phyloP scores from a whole-genome alignment of 2,797 vertebrate species.

The Periparus ater region DNA sequence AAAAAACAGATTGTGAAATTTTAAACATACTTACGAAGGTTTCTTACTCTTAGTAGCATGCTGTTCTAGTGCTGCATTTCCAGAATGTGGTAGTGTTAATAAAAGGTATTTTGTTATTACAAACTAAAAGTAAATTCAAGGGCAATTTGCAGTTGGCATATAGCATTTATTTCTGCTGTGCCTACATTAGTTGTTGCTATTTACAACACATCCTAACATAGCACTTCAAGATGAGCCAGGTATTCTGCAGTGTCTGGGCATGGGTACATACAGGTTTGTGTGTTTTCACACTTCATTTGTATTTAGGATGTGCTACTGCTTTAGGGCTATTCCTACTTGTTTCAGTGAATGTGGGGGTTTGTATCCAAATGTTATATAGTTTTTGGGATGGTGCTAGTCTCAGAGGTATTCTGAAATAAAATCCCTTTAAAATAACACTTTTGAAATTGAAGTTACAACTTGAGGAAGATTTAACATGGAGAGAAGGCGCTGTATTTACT shows the following conservation, averaged over 20 bases:
- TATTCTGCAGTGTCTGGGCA: neutral
- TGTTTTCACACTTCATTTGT: neutral
- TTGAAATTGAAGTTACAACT: neutral
- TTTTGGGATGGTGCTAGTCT: neutral
- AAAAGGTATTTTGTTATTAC: neutral
- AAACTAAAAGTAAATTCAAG: neutral
- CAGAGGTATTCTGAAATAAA: neutral
- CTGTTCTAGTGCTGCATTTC: neutral
- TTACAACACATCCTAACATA: neutral
- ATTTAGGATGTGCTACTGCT: neutral
- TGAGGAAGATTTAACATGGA: neutral
- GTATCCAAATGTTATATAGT: neutral
- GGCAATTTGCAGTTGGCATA: neutral
- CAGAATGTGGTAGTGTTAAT: neutral
- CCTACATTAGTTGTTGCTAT: neutral
- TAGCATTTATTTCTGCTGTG: neutral
- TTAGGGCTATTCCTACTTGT: neutral
- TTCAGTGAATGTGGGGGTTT: neutral
- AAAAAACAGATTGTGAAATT: constrained; percentile 36
- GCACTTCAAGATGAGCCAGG: neutral
- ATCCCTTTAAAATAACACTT: neutral
- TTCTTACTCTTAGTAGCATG: neutral
- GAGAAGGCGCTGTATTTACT: neutral
- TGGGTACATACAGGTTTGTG: neutral
- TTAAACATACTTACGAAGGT: neutral